Evolutionary conservation across 2,888 invertebrate species (phyloP).

Genomic region (Xestia ashworthii): DNA sequence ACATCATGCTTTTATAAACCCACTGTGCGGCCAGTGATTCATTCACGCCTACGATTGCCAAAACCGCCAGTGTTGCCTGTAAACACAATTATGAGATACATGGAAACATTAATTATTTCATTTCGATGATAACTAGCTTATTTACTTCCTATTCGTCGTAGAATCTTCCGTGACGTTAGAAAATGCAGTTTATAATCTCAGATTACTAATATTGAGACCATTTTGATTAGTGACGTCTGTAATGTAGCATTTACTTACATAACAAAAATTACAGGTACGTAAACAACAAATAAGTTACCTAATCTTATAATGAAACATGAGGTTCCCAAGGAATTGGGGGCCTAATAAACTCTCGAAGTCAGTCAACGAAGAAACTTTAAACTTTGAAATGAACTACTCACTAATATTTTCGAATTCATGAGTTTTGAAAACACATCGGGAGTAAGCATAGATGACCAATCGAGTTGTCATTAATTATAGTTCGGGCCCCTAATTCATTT

Average conservation of each 20-base stretch:
- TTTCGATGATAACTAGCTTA: constrained; percentile 37
- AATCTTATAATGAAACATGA: no score
- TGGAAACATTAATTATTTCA: constrained; percentile 67
- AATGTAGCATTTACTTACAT: not conserved
- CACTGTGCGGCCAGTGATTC: constrained; percentile 67
- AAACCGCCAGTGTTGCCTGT: constrained; percentile 62
- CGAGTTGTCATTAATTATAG: no score
- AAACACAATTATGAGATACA: constrained; percentile 66
- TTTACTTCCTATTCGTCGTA: constrained; percentile 70
- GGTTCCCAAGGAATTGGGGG: no score
- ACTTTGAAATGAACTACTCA: no score
- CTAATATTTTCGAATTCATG: no score
- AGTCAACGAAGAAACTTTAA: no score
- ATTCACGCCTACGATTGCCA: constrained; percentile 69
- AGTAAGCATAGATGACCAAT: no score
- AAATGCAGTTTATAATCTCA: constrained; percentile 4
- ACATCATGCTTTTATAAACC: constrained; percentile 5
- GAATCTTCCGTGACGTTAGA: constrained; percentile 35
- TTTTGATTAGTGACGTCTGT: not conserved
- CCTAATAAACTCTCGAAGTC: no score
- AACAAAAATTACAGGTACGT: not conserved
- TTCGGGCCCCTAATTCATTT: no score
- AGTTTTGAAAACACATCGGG: no score
- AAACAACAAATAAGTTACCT: not conserved
- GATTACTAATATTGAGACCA: not conserved